A percentile compares a stretch with the other conserved stretches of the same genome.
phyloP scores from a whole-genome alignment of 2,888 invertebrate species.

The Caenorhabditis angaria region DNA sequence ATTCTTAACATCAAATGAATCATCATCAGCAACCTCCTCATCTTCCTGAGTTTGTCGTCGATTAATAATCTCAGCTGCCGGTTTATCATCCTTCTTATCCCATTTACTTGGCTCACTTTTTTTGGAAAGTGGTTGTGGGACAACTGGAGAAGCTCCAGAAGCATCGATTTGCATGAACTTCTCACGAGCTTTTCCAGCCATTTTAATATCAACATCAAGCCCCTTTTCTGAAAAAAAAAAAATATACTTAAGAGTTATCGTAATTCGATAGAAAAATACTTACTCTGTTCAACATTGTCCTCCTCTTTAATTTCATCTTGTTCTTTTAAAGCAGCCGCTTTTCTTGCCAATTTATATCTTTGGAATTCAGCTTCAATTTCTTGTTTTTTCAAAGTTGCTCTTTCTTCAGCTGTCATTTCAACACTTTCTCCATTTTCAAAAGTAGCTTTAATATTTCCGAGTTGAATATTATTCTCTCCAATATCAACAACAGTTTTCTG shows the following conservation, averaged over 20 bases:
- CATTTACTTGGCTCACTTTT: conserved; percentile 62
- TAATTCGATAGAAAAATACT: too few relatives aligned
- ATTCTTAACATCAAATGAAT: conserved; percentile 71
- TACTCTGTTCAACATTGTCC: not conserved
- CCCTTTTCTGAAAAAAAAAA: conserved; percentile 25
- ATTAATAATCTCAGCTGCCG: conserved; percentile 68
- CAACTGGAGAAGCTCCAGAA: conserved; percentile 72
- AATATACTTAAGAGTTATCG: not conserved
- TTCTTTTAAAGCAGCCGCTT: conserved; percentile 52
- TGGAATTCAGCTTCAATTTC: conserved; percentile 71
- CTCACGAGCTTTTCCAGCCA: conserved; percentile 84
- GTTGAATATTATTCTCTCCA: conserved; percentile 56
- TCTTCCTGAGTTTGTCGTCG: conserved; percentile 32
- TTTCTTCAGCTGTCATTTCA: conserved; percentile 69
- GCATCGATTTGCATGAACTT: conserved; percentile 90
- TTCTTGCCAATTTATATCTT: conserved; percentile 68
- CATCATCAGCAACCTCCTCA: conserved; percentile 59
- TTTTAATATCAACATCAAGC: conserved; percentile 69
- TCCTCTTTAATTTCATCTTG: conserved; percentile 27
- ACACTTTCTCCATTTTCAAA: conserved; percentile 57
- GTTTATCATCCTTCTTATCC: conserved; percentile 66
- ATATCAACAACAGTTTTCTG: conserved; percentile 64
- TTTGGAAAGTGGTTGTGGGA: conserved; percentile 46
- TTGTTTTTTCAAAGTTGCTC: conserved; percentile 67
- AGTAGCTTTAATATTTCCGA: conserved; percentile 69